phyloP scores from a whole-genome alignment of 2,113 vertebrate species.

The Taxidea taxus region DNA sequence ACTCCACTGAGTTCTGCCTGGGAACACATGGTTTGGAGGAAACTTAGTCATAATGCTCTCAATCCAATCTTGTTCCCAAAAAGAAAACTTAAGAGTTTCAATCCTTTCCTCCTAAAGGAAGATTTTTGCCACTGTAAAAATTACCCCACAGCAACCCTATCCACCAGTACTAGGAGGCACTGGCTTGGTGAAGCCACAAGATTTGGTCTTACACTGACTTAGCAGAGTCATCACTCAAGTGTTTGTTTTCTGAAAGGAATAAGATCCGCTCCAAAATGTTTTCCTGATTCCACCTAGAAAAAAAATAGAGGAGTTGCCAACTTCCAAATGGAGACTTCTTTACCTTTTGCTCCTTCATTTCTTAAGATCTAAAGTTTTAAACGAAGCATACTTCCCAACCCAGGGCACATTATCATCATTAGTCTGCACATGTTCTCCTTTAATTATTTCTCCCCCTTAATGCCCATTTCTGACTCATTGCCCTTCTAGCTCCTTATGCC shows the following conservation, averaged over 20 bases:
- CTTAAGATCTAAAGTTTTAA: background rate
- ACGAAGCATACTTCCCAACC: background rate
- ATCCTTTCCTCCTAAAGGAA: background rate
- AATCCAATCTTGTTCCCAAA: background rate
- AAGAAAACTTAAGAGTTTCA: background rate
- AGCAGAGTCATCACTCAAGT: background rate
- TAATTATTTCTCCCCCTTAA: background rate
- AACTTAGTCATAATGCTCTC: background rate
- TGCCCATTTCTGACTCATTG: background rate
- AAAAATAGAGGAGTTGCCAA: background rate
- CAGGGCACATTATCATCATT: background rate
- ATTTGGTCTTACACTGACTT: background rate
- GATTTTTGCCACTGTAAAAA: background rate
- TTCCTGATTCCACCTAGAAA: background rate
- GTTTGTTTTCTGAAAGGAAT: background rate
- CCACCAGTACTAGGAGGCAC: background rate
- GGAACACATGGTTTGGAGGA: background rate
- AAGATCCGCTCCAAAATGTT: background rate
- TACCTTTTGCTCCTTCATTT: background rate
- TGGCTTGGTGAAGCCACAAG: background rate
- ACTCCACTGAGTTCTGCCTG: background rate
- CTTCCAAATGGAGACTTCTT: background rate
- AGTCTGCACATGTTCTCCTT: background rate
- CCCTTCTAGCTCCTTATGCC: background rate
- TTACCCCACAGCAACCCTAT: background rate